Evolutionary conservation across 35 echinoderm and acorn worm species (phyloP).

Genomic region (Hemicentrotus pulcherrimus): DNA sequence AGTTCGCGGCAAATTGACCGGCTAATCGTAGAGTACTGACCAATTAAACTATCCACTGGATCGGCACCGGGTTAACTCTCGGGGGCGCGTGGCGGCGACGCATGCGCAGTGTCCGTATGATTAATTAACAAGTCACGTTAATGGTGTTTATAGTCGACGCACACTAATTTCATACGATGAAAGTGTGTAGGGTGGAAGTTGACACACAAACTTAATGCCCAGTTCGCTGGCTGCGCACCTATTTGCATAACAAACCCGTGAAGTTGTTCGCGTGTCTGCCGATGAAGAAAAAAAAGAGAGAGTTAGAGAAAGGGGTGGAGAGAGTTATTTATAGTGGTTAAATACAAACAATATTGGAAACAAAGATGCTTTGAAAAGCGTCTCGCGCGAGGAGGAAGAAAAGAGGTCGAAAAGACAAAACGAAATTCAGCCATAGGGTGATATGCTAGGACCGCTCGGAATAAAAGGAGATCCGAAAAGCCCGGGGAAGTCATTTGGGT

Average conservation of each 20-base stretch:
- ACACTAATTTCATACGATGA: not conserved
- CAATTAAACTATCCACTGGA: conserved; percentile 31
- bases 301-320: not conserved
- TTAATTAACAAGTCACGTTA: conserved; percentile 27
- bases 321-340: not conserved
- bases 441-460: not conserved
- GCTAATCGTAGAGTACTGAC: not conserved
- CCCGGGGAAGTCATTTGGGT: conserved; percentile 16
- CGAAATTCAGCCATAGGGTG: conserved; percentile 22
- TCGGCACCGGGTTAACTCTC: not conserved
- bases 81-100: conserved; percentile 36
- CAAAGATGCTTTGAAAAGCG: not conserved
- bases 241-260: conserved; percentile 34
- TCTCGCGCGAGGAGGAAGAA: not conserved
- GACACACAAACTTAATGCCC: not conserved
- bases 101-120: conserved; percentile 26
- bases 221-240: conserved; percentile 1
- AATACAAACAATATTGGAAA: conserved; percentile 33
- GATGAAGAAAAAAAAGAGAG: not conserved
- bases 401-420: conserved; percentile 5
- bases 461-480: conserved; percentile 9
- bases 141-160: not conserved
- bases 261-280: not conserved
- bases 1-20: conserved; percentile 46
- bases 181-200: not conserved